Percentiles rank a stretch among this genome's conserved stretches.
These are phyloP conservation scores for Platyura marginata DNA, from an alignment of 1,140 invertebrate species.

Conservation along the genomic window DNA sequence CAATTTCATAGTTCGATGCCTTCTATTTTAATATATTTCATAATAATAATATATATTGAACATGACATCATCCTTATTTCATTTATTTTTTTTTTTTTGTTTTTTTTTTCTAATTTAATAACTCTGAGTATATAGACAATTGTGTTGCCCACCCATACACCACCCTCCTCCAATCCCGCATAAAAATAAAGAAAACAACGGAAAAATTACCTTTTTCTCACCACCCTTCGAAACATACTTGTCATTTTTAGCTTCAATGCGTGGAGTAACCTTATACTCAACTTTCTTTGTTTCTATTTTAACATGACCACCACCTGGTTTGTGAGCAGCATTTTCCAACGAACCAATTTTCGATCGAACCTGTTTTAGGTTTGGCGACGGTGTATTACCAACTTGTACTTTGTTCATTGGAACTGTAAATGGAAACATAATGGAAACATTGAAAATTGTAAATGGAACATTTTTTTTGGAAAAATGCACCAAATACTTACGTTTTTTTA, in stretches of 20 bases:
- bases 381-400: conserved; percentile 73
- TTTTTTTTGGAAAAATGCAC: not conserved
- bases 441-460: not conserved
- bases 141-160: no score
- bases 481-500: conserved; percentile 51
- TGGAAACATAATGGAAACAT: not conserved
- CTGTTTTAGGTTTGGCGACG: conserved; percentile 78
- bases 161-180: no score
- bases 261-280: conserved; percentile 64
- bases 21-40: no score
- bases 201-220: conserved; percentile 66
- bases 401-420: conserved; percentile 77
- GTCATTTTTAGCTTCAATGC: conserved; percentile 83
- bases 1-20: not conserved
- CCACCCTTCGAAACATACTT: conserved; percentile 73
- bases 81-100: no score
- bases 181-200: no score
- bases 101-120: no score
- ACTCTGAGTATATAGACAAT: no score
- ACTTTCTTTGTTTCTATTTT: conserved; percentile 79
- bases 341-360: conserved; percentile 90
- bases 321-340: conserved; percentile 77
- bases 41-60: no score
- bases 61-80: no score
- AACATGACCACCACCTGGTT: conserved; percentile 77